Percentiles rank a stretch among this genome's conserved stretches.
These are phyloP conservation scores for Ectropis crepuscularia DNA, from an alignment of 2,888 invertebrate genomes.

Conservation along the genomic window DNA sequence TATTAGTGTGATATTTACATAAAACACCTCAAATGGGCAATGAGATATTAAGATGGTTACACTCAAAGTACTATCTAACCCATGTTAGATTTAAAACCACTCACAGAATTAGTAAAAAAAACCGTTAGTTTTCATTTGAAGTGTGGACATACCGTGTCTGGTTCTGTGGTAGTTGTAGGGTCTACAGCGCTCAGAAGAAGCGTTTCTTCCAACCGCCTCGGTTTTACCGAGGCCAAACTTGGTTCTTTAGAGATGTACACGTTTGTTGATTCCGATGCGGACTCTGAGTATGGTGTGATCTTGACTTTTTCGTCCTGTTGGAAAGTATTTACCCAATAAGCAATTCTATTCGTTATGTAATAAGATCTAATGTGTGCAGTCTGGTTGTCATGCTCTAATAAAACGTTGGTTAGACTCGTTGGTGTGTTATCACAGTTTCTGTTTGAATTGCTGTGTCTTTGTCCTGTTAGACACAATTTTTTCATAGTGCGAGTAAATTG, in stretches of 20 bases:
- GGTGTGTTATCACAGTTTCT: slow-evolving; percentile 28
- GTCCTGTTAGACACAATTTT: slow-evolving; percentile 23
- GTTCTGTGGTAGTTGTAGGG: slow-evolving; percentile 65
- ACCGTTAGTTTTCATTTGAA: slow-evolving; percentile 34
- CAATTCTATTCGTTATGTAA: slow-evolving; percentile 15
- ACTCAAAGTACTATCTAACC: slow-evolving; percentile 54
- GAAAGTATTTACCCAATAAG: slow-evolving; percentile 34
- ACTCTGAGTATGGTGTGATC: slow-evolving; percentile 72
- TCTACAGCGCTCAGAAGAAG: slow-evolving; percentile 59
- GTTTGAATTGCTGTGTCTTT: slow-evolving; percentile 17
- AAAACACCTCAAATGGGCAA: slow-evolving; percentile 59
- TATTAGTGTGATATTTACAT: slow-evolving; percentile 68
- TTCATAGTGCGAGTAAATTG: slow-evolving; percentile 12
- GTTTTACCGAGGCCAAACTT: slow-evolving; percentile 44
- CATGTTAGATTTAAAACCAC: slow-evolving; percentile 63
- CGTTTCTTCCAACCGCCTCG: slow-evolving; percentile 55
- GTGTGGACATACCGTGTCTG: slow-evolving; percentile 67
- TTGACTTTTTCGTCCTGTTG: slow-evolving; percentile 73
- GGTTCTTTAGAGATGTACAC: slow-evolving; percentile 59
- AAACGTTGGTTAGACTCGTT: slow-evolving; percentile 26
- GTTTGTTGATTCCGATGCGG: slow-evolving; percentile 66
- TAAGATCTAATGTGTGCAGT: slow-evolving; percentile 26
- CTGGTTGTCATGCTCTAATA: slow-evolving; percentile 34
- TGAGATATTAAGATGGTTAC: slow-evolving; percentile 56
- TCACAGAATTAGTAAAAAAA: slow-evolving; percentile 45